These are phyloP conservation scores for Solenopsis invicta DNA, from an alignment of 1,140 invertebrate genomes.

Conservation along the genomic window DNA sequence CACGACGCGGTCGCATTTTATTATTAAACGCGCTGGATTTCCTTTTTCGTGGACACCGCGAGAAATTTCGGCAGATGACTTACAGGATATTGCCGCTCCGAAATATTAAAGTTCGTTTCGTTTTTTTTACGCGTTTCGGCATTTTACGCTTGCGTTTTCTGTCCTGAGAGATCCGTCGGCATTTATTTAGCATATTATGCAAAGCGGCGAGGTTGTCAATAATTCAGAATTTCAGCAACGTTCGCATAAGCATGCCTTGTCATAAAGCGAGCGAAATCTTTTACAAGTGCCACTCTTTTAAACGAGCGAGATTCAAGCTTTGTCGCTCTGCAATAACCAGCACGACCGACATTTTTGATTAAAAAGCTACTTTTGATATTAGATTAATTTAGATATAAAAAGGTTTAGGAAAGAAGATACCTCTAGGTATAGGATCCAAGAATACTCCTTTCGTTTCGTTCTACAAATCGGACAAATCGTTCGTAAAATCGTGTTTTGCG, in stretches of 20 bases:
- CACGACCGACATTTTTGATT: background rate
- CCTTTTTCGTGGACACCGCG: background rate
- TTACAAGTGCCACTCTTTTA: background rate
- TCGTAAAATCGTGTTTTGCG: constrained; percentile 43
- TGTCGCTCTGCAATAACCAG: background rate
- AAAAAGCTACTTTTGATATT: background rate
- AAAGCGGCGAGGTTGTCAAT: background rate
- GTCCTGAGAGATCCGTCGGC: background rate
- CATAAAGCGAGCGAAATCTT: background rate
- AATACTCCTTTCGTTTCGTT: constrained; percentile 6
- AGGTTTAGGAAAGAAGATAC: background rate
- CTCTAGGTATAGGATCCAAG: background rate
- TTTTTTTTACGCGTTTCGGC: background rate
- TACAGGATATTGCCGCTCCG: background rate
- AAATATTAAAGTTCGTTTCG: constrained; percentile 35
- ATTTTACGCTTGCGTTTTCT: constrained; percentile 9
- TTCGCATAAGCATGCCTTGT: background rate
- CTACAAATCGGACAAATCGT: background rate
- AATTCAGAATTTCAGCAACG: background rate
- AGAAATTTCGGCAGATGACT: constrained; percentile 15
- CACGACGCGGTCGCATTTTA: background rate
- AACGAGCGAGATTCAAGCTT: background rate
- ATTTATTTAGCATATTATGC: constrained; percentile 4
- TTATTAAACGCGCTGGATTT: background rate
- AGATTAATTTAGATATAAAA: background rate